A percentile compares a stretch with the other conserved stretches of the same genome.
Conservation (phyloP, 2,888 invertebrate species). For the Yponomeuta plumbellus region DNA sequence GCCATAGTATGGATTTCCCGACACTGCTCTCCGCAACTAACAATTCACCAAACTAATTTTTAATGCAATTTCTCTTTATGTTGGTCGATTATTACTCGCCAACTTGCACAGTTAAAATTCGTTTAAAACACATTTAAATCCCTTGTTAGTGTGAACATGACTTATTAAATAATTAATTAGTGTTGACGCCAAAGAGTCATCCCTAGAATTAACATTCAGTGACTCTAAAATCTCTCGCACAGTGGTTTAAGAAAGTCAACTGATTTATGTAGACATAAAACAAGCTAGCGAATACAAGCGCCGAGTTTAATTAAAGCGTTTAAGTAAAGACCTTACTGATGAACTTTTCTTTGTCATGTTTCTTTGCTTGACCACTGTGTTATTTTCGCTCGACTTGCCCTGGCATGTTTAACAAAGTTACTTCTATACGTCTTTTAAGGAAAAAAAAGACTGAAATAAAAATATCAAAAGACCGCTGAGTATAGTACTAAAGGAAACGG, state of each 20-base stretch:
- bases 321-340: not conserved
- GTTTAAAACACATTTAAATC: too few relatives aligned
- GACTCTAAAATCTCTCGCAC: not conserved
- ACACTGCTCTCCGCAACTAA: too few relatives aligned
- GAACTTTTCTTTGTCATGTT: slow-evolving; percentile 3
- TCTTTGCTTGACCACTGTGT: not conserved
- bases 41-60: too few relatives aligned
- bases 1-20: too few relatives aligned
- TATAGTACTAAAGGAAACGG: too few relatives aligned
- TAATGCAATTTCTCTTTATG: too few relatives aligned
- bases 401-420: not conserved
- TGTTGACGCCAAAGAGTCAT: not conserved
- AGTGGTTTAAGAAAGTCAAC: not conserved
- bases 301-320: slow-evolving; percentile 1
- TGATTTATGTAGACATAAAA: not conserved
- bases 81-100: too few relatives aligned
- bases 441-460: too few relatives aligned
- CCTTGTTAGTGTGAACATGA: too few relatives aligned
- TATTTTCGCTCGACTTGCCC: not conserved
- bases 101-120: too few relatives aligned
- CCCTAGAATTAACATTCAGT: not conserved
- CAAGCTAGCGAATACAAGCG: not conserved
- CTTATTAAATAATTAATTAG: too few relatives aligned
- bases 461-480: too few relatives aligned
- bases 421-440: not conserved